Conservation (phyloP, 2,113 vertebrate genomes). For the Podocnemis expansa region DNA sequence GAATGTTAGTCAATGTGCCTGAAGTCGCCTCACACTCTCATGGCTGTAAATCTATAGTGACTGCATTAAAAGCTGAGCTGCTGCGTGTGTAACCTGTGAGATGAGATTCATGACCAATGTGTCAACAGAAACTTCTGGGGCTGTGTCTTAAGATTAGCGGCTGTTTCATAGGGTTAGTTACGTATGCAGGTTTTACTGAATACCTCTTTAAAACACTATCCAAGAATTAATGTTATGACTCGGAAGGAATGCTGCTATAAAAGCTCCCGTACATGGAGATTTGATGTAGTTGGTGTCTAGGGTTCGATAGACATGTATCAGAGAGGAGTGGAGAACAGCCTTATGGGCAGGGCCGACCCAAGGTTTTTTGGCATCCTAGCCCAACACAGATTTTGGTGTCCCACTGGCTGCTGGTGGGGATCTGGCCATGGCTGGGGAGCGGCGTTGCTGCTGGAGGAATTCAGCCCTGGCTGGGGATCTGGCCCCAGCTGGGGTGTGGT, state of each 20-base stretch:
- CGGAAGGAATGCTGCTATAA: neutral
- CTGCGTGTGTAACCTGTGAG: rapidly evolving
- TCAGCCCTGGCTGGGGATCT: no score
- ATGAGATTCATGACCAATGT: rapidly evolving
- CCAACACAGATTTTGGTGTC: no score
- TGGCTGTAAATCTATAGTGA: rapidly evolving
- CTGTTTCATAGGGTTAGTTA: neutral
- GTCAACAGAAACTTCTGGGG: neutral
- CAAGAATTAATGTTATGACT: neutral
- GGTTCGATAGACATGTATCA: slow-evolving; percentile 19
- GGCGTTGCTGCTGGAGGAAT: no score
- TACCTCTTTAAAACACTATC: neutral
- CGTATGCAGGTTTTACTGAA: neutral
- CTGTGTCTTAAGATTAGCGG: neutral
- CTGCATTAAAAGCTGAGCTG: neutral
- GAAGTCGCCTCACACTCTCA: rapidly evolving
- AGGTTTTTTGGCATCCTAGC: no score
- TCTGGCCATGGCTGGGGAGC: no score
- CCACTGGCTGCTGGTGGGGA: no score
- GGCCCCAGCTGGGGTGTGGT: no score
- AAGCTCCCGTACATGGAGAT: slow-evolving; percentile 13
- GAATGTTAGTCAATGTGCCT: rapidly evolving
- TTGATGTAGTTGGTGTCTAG: neutral
- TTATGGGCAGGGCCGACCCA: no score
- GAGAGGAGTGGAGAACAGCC: slow-evolving; percentile 33